phyloP scores from a whole-genome alignment of 2,113 vertebrate species.

The Eclectus roratus region DNA sequence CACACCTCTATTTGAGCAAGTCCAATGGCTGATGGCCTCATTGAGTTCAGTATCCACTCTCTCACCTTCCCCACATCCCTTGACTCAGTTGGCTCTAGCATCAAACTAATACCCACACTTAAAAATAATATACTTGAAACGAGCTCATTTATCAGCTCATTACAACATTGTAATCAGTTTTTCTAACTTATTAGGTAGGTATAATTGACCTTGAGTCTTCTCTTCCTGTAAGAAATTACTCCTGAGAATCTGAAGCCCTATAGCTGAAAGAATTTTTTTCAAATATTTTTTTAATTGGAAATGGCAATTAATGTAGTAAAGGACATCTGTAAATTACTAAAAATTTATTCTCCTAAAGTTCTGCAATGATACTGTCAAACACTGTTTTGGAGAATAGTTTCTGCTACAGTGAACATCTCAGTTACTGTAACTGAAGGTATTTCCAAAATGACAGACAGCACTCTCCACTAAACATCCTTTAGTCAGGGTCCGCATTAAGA shows the following conservation, averaged over 20 bases:
- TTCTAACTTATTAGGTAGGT: background rate
- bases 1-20: background rate
- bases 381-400: background rate
- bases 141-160: background rate
- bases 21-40: background rate
- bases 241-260: background rate
- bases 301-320: background rate
- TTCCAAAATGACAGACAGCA: background rate
- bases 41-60: background rate
- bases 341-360: background rate
- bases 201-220: background rate
- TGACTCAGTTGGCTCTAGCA: background rate
- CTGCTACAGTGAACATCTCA: background rate
- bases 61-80: background rate
- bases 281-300: background rate
- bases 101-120: background rate
- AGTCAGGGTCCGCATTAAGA: background rate
- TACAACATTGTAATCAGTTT: background rate
- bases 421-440: background rate
- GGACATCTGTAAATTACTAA: background rate
- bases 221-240: background rate
- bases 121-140: background rate
- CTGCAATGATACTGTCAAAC: background rate
- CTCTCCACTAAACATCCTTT: background rate
- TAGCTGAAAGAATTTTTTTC: background rate